Base-by-base conservation (phyloP, 2,797 vertebrate species). In the Brachymystax lenok region DNA sequence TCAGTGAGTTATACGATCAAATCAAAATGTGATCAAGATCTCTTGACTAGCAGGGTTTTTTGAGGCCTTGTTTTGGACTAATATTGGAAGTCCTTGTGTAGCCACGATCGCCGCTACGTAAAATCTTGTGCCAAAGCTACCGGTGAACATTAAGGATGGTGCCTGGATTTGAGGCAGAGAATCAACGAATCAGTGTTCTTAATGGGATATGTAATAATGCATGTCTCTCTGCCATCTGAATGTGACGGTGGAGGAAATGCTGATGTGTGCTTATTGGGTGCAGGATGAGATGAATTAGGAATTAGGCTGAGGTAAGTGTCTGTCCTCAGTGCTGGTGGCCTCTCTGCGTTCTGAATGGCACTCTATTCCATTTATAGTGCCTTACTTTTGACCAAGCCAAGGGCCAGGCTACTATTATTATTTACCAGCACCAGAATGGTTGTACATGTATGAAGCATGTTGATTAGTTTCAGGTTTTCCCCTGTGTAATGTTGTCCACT, bases 141-240 rank as follows among this genome's bases (percentile, higher is more conserved):
- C 54, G 67, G 77, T 86, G 80, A 80, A 75, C 1, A 3, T 16
- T 61, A 61, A 82, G 33, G 35, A 56, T 63, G 77, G 76, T 80
- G 82, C 88, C 80, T 80, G 61, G 77, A 78, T 61, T 74, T 74
- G 21, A 75, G 73, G 81, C 76, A 71, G 82, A 72, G 78, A 86
- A 88, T 91, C 86, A 76, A 91, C 90, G 85, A 83, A 80, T 0
- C 33, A 51, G 40, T 69, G 84, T 82, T 88, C 84, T 88, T 90
- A 90, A 91, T 91, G 88, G 81, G 77, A 78, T 75, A 68, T 79
- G 89, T 85, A 86, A 87, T 87, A 85, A 90, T 81, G 87, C 85
- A 84, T 87, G 85, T 88, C 87, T 88, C 88, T 88, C 74, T 30
- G 74, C 82, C 87, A 85, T 88, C 76, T 85, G 78, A 90, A 82